Conservation (phyloP, 2,113 vertebrate species). For the Struthidea cinerea region DNA sequence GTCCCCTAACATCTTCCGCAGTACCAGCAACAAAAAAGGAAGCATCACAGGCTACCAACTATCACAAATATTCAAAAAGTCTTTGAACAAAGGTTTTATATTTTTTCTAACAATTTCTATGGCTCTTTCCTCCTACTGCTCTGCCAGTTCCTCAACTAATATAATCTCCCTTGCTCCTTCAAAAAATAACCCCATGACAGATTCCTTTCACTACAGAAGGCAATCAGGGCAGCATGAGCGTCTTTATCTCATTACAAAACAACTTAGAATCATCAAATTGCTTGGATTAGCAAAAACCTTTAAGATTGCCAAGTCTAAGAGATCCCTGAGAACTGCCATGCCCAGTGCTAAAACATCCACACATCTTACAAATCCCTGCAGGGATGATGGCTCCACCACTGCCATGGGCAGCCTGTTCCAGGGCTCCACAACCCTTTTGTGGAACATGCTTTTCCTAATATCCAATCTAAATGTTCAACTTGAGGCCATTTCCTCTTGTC, state of each 20-base stretch:
- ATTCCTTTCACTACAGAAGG: not conserved
- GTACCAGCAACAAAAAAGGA: not conserved
- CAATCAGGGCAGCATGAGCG: not conserved
- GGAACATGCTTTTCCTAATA: not conserved
- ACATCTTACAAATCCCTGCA: not conserved
- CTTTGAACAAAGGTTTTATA: not conserved
- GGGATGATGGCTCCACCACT: not conserved
- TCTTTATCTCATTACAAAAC: not conserved
- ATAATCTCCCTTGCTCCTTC: not conserved
- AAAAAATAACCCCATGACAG: not conserved
- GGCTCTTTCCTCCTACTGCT: not conserved
- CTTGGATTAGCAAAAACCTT: not conserved
- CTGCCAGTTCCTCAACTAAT: not conserved
- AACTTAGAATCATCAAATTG: not conserved
- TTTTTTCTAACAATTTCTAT: not conserved
- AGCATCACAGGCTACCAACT: not conserved
- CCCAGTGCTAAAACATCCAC: not conserved
- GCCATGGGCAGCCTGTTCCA: not conserved
- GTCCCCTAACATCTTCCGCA: not conserved
- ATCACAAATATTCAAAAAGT: not conserved
- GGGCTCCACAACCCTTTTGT: not conserved
- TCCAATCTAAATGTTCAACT: not conserved
- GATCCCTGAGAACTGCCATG: not conserved
- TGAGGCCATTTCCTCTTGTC: not conserved
- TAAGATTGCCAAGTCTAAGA: not conserved